Conservation (phyloP, 2,888 invertebrate species). For the Drosophila neotestacea region DNA sequence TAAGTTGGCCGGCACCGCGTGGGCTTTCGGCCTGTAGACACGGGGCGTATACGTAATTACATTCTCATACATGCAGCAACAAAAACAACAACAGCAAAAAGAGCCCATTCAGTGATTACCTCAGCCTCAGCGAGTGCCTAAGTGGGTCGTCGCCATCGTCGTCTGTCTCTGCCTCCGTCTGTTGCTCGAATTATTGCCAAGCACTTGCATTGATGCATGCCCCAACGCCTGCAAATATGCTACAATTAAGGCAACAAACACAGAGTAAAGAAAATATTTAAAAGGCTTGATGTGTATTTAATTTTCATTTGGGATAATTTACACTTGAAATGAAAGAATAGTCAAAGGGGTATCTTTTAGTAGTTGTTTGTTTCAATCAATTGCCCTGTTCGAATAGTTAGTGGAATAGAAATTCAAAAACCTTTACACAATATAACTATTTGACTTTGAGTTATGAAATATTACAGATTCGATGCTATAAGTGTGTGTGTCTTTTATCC, state of each 20-base stretch:
- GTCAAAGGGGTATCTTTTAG: too few species aligned
- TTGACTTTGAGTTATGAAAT: too few species aligned
- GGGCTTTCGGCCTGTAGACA: slow-evolving; percentile 44
- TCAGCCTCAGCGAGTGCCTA: slow-evolving; percentile 47
- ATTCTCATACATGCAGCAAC: slow-evolving; percentile 31
- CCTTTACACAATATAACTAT: too few species aligned
- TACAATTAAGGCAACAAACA: slow-evolving; percentile 27
- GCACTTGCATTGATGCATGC: slow-evolving; percentile 35
- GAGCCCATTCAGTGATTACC: slow-evolving; percentile 49
- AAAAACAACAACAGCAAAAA: background rate
- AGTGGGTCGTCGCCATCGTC: slow-evolving; percentile 51
- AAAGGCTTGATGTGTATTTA: background rate
- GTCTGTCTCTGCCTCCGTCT: slow-evolving; percentile 24
- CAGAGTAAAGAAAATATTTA: background rate
- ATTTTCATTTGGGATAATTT: background rate
- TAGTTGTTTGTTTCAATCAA: too few species aligned
- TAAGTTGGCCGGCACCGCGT: slow-evolving; percentile 50
- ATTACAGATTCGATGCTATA: too few species aligned
- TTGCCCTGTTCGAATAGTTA: too few species aligned
- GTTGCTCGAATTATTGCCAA: slow-evolving; percentile 20
- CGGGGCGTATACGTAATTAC: slow-evolving; percentile 63
- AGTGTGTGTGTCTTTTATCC: too few species aligned
- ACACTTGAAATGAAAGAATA: background rate
- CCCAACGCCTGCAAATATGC: slow-evolving; percentile 53
- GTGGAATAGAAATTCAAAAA: too few species aligned